Evolutionary conservation across 2,888 invertebrate genomes (phyloP), one percentile per base, ranked within the genome.

Genomic region (Sphaerophoria rueppellii): DNA sequence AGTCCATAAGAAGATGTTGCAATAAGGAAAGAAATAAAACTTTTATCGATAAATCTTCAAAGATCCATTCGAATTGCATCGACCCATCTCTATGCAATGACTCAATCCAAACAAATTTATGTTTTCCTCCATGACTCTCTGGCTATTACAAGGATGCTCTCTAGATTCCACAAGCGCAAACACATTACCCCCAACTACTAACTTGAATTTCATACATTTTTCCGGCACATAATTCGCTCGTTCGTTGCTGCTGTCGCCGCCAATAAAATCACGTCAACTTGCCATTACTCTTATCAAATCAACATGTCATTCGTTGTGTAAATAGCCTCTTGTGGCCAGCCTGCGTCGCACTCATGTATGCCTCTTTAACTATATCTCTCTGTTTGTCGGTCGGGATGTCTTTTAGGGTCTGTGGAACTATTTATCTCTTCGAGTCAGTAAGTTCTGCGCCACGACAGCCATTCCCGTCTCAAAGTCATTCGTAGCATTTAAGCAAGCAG

Each of bases 241-340:
- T 69, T 80, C 72, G 76, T 14, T 43, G 65, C 70, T 72, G 77
- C 75, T 75, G 80, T 67, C 71, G 83, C 67, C 80, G 83, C 80
- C 75, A 75, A 75, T 83, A 83, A 83, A 75, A 80, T 80, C 83
- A 80, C 83, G 67, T 83, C 80, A 72, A 72, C 61, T 80, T 83
- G 80, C 75, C 80, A 72, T 71, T 75, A 80, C 80, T 83, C 75
- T 80, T 83, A 76, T 83, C 83, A 80, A 83, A 80, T 80, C 83
- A 83, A 83, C 80, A 83, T 76, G 80, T 83, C 83, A 83, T 69
- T 70, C 12, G 58, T 40, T 79, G 74, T 74, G 74, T 82, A 74
- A 79, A 82, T 79, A 75, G 74, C 55, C 74, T 65, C 58, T 74
- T 74, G 70, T 60, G 60, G 60, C 40, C 60, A 37, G 14, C 9